Conservation (phyloP, 2,113 vertebrate species). For the Diphyllodes magnificus region DNA sequence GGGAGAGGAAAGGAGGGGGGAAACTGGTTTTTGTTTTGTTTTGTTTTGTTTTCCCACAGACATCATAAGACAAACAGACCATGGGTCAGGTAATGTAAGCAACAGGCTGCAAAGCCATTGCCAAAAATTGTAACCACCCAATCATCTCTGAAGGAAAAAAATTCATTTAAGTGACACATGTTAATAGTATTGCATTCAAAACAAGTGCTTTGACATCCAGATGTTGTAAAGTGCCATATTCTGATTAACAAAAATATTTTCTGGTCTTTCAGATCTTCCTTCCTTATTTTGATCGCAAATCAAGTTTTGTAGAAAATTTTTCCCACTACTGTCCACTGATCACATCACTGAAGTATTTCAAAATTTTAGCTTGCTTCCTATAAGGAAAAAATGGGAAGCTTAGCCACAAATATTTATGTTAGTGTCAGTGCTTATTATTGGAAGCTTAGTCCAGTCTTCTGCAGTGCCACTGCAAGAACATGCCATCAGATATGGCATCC, state of each 20-base stretch:
- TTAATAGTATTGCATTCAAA: constrained; percentile 59
- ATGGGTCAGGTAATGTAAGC: constrained; percentile 71
- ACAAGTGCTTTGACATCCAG: constrained; percentile 65
- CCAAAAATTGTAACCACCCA: constrained; percentile 60
- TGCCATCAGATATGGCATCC: constrained; percentile 17
- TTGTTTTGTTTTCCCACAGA: constrained; percentile 66
- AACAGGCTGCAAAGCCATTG: constrained; percentile 42
- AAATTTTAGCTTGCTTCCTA: constrained; percentile 71
- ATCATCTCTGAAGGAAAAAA: constrained; percentile 55
- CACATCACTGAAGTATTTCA: constrained; percentile 73
- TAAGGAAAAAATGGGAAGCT: constrained; percentile 73
- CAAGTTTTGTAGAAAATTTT: constrained; percentile 69
- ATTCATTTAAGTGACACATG: constrained; percentile 66
- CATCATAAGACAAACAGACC: constrained; percentile 52
- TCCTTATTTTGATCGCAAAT: constrained; percentile 67
- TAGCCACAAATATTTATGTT: constrained; percentile 75
- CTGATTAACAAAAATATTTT: constrained; percentile 58
- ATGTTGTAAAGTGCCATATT: constrained; percentile 61
- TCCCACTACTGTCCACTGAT: constrained; percentile 76
- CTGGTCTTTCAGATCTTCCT: constrained; percentile 60
- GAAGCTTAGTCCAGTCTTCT: constrained; percentile 58
- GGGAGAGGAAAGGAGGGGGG: background rate
- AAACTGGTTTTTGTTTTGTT: background rate
- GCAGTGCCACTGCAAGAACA: constrained; percentile 6
- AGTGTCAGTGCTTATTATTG: constrained; percentile 73